These are phyloP conservation scores for Diaphora mendica DNA, from an alignment of 2,888 invertebrate genomes.

Conservation along the genomic window DNA sequence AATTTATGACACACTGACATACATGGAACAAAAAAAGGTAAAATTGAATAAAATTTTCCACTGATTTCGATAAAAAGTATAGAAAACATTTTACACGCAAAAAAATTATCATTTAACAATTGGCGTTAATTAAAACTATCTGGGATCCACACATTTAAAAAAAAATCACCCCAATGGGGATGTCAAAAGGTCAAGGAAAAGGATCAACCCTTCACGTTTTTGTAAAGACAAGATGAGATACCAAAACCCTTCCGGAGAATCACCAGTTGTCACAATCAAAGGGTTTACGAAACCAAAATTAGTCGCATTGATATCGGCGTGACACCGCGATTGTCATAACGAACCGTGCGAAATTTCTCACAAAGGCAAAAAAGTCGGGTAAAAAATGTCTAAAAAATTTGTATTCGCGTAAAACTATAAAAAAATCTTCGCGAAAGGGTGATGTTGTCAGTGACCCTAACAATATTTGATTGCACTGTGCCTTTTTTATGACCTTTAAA, in stretches of 20 bases:
- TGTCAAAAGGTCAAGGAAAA: conserved; percentile 76
- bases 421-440: conserved; percentile 65
- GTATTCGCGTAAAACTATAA: conserved; percentile 53
- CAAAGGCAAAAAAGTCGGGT: conserved; percentile 58
- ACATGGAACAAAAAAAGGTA: conserved; percentile 21
- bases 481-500: conserved; percentile 48
- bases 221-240: conserved; percentile 73
- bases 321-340: conserved; percentile 72
- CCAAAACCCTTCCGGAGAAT: conserved; percentile 67
- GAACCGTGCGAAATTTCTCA: conserved; percentile 83
- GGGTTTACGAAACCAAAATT: conserved; percentile 79
- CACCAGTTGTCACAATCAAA: conserved; percentile 59
- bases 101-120: conserved; percentile 57
- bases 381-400: conserved; percentile 55
- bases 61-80: conserved; percentile 24
- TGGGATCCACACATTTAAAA: conserved; percentile 66
- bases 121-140: conserved; percentile 66
- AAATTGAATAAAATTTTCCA: conserved; percentile 23
- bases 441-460: conserved; percentile 64
- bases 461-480: conserved; percentile 62
- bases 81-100: conserved; percentile 22
- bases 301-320: conserved; percentile 79
- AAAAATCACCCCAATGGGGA: conserved; percentile 63
- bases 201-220: conserved; percentile 74
- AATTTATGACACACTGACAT: conserved; percentile 18